These are phyloP conservation scores for Gymnoscelis rufifasciata DNA, from an alignment of 2,888 invertebrate genomes.

Conservation along the genomic window DNA sequence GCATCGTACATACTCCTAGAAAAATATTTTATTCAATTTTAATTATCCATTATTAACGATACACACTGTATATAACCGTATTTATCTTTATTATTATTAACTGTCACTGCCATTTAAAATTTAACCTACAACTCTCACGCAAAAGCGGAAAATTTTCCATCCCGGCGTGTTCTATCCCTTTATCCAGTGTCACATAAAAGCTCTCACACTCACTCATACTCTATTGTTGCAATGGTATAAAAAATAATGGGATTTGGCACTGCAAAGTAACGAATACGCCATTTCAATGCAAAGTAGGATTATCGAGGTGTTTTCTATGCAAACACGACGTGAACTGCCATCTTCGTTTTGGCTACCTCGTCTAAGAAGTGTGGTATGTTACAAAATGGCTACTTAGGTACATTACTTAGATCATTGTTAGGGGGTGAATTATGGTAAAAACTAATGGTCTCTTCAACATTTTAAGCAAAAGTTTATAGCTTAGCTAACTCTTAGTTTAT, in stretches of 20 bases:
- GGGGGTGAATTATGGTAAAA: background rate
- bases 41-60: too few relatives aligned
- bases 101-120: too few relatives aligned
- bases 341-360: slow-evolving; percentile 1
- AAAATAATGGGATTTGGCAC: slow-evolving; percentile 12
- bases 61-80: too few relatives aligned
- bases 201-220: background rate
- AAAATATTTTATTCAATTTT: too few relatives aligned
- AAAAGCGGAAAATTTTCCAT: too few relatives aligned
- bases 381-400: background rate
- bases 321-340: slow-evolving; percentile 12
- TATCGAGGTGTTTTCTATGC: slow-evolving; percentile 17
- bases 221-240: slow-evolving; percentile 6
- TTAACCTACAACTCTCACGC: too few relatives aligned
- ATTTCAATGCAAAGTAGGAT: slow-evolving; percentile 15
- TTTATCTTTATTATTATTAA: too few relatives aligned
- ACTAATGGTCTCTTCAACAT: background rate
- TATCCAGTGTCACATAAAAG: background rate
- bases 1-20: too few relatives aligned
- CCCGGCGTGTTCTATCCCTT: too few relatives aligned
- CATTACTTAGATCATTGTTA: background rate
- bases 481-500: too few relatives aligned
- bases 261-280: slow-evolving; percentile 10
- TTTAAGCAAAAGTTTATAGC: too few relatives aligned
- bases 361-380: background rate